Evolutionary conservation across 2,113 vertebrate genomes (phyloP), one percentile per base, ranked within the genome.

Genomic region (Amazona guildingii): DNA sequence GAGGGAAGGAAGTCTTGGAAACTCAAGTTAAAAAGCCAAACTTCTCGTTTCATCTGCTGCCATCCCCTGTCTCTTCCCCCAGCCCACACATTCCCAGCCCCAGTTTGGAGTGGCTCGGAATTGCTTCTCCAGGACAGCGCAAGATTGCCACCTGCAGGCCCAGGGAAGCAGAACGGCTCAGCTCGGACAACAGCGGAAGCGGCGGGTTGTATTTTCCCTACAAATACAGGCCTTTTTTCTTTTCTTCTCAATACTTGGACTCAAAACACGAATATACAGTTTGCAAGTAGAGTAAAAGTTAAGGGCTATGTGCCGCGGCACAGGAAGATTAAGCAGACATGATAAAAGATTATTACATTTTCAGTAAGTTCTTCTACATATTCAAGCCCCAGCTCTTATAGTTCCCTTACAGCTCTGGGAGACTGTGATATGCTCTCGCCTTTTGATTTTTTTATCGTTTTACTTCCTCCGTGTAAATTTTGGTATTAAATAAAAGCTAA

Each of bases 131-230:
- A 70, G 18, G 9, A n/a, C 75, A 63, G 97, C 64, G 3, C 97
- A 95, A 97, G 87, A 95, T 91, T 97, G 96, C 98, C 98, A 96
- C 90, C 98, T 98, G 79, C 96, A 94, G 98, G 76, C 78, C 25
- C 59, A 25, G 41, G 43, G 13, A 35, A 27, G 14, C 28, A 28
- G 41, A 54, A 46, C 68, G 6, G 4, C 17, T 54, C 51, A 33
- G 21, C 41, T 19, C 33, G 20, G 14, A 11, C 62, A 48, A 13
- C n/a, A 20, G 29, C 27, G 9, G 57, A 11, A n/a, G 5, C 70
- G 31, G 72, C 23, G 15, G 2, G 35, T 8, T 28, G 3, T 31
- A 17, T 44, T 77, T 80, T 51, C 80, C 66, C 57, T n/a, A 76
- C 59, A 92, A 92, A 75, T 57, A 63, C 95, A 91, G 63, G 14